Percentiles rank a stretch among this genome's conserved stretches.
Conservation (phyloP, 1,140 invertebrate genomes). For the honey bee (Apis mellifera) region Amel_HAv3.1 CM009935.2:13473001-13473500, state of each 20-base stretch:
- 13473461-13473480: not conserved
- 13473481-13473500: not conserved
- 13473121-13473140: conserved; percentile 72
- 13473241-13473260: conserved; percentile 54
- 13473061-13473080: conserved; percentile 68
- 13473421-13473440: not conserved
- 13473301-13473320: conserved; percentile 59
- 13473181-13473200: conserved; percentile 71
- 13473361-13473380: conserved; percentile 63
- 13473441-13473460: not conserved
- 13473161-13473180: conserved; percentile 62
- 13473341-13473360: conserved; percentile 48
- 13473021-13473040: conserved; percentile 62
- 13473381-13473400: conserved; percentile 46
- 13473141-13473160: conserved; percentile 60
- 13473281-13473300: conserved; percentile 17
- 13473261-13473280: not conserved
- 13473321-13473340: conserved; percentile 24
- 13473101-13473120: conserved; percentile 70
- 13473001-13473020: conserved; percentile 56
- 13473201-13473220: conserved; percentile 67
- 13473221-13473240: conserved; percentile 73
- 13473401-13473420: conserved; percentile 38
- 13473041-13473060: conserved; percentile 66
- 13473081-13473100: conserved; percentile 74